Evolutionary conservation across 1,140 invertebrate species (phyloP).

Genomic region (Aphis gossypii): DNA sequence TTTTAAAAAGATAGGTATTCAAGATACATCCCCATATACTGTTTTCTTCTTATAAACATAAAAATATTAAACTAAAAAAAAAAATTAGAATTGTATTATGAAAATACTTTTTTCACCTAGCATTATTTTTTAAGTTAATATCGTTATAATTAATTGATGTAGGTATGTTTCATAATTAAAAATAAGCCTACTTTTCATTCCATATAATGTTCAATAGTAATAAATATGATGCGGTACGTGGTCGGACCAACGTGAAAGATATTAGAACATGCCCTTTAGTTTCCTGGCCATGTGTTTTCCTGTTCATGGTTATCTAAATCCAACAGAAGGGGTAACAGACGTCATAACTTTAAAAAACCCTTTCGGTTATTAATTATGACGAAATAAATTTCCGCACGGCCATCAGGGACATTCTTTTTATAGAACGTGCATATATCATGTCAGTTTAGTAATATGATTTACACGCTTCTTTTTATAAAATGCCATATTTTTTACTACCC

Average conservation of each 20-base stretch:
- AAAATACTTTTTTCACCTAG: not conserved
- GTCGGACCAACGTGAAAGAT: constrained; percentile 57
- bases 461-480: constrained; percentile 40
- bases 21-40: too few species aligned
- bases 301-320: constrained; percentile 57
- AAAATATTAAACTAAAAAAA: not conserved
- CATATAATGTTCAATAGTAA: constrained; percentile 48
- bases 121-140: not conserved
- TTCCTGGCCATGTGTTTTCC: constrained; percentile 58
- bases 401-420: constrained; percentile 55
- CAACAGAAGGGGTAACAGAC: constrained; percentile 46
- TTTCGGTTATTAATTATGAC: constrained; percentile 57
- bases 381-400: constrained; percentile 53
- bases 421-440: constrained; percentile 48
- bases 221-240: constrained; percentile 48
- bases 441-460: constrained; percentile 45
- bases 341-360: constrained; percentile 52
- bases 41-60: not conserved
- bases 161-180: constrained; percentile 32
- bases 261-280: constrained; percentile 52
- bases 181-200: constrained; percentile 44
- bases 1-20: too few species aligned
- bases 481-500: constrained; percentile 18
- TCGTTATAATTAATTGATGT: not conserved
- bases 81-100: not conserved